Evolutionary conservation across 1,140 invertebrate genomes (phyloP), one percentile per base, ranked within the genome.

Genomic region (Drosophila jambulina): DNA sequence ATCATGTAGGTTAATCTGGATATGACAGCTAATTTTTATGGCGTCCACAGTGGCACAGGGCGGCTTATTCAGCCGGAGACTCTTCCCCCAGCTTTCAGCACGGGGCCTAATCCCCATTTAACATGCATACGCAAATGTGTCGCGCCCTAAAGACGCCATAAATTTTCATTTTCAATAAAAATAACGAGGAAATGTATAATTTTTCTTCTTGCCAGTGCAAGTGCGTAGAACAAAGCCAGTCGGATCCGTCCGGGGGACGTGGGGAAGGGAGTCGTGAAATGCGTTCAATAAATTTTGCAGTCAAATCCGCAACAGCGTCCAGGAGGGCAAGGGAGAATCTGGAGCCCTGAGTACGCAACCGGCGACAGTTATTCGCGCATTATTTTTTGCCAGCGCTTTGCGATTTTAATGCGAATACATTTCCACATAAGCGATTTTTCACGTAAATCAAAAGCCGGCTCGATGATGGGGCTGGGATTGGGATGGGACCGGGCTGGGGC

Each of bases 341-440:
- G 25, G 27, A 6, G 63, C 64, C 67, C 38, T 10, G 62, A 17
- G 62, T 9, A 21, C 27, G 46, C 34, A 43, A 43, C 62, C 67
- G 62, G 72, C 72, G 61, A 76, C 72, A 76, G 59, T 75, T 69
- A 29, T 38, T 49, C 64, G 61, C 62, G 32, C 64, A 42, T 67
- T 25, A 40, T 60, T 72, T 71, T 59, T 72, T 45, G 45, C 53
- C 67, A 51, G 67, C 36, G 67, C 48, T 67, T 82, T 68, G 42
- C 65, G 63, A 36, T 67, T 84, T 79, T 80, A 84, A 69, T 77
- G 63, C 61, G 60, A 80, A 82, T 74, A 77, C 74, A 87, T 88
- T 90, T 88, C 84, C 80, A 88, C 85, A 87, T 84, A 87, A 88
- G 84, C 80, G 80, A 87, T 84, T 84, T 88, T 87, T 88, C 77